Conservation (phyloP, 2,888 invertebrate species). For the Cataglyphis rosenhaueri region DNA sequence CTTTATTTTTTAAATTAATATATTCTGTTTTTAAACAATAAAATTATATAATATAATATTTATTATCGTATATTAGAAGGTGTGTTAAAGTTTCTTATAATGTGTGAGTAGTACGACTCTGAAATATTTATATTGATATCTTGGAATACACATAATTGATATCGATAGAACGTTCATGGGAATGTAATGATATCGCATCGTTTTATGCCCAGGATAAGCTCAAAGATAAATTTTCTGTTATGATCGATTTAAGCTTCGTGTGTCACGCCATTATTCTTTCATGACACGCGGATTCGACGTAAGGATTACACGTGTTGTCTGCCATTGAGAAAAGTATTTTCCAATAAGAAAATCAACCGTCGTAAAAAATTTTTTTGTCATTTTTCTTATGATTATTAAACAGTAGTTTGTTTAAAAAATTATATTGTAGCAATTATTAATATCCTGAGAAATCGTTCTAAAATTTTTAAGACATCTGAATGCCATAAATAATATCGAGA, state of each 20-base stretch:
- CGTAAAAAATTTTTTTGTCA: not conserved
- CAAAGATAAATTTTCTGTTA: conserved; percentile 30
- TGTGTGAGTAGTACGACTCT: not conserved
- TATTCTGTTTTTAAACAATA: not conserved
- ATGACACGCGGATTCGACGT: conserved; percentile 8
- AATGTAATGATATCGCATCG: conserved; percentile 23
- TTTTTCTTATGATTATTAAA: conserved; percentile 6
- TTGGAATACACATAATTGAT: not conserved
- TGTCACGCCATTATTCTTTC: conserved; percentile 24
- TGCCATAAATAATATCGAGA: not conserved
- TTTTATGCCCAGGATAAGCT: conserved; percentile 13
- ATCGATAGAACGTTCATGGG: conserved; percentile 16
- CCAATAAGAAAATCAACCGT: not conserved
- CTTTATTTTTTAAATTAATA: not conserved
- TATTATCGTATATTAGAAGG: not conserved
- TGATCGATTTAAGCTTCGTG: conserved; percentile 24
- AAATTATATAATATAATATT: not conserved
- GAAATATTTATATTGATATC: conserved; percentile 24
- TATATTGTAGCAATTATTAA: not conserved
- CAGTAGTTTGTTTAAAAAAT: not conserved
- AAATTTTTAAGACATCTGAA: not conserved
- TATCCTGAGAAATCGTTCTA: too few species aligned
- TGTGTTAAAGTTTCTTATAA: not conserved
- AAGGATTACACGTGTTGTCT: conserved; percentile 13
- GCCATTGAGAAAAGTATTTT: not conserved